phyloP scores from a whole-genome alignment of 2,113 vertebrate species.

The Ageneiosus marmoratus region DNA sequence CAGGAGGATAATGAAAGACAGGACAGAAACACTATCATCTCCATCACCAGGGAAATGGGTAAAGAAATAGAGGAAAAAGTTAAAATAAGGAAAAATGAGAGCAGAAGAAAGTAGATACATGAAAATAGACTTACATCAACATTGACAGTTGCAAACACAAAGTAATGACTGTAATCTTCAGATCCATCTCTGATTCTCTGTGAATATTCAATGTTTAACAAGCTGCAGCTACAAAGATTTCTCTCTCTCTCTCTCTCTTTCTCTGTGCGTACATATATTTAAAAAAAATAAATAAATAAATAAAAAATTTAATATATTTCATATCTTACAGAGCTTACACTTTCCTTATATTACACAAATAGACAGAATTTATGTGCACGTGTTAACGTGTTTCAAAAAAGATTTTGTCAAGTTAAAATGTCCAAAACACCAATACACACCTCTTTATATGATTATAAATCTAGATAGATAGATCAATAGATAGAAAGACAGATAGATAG shows the following conservation, averaged over 20 bases:
- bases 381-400: too few relatives aligned
- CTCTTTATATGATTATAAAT: too few relatives aligned
- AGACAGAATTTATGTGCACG: too few relatives aligned
- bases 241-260: neutral
- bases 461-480: too few relatives aligned
- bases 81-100: neutral
- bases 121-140: conserved; percentile 13
- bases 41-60: neutral
- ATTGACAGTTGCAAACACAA: conserved; percentile 26
- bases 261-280: too few relatives aligned
- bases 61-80: neutral
- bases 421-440: too few relatives aligned
- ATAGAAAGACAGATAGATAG: too few relatives aligned
- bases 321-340: too few relatives aligned
- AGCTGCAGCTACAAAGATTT: neutral
- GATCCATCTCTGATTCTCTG: neutral
- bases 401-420: too few relatives aligned
- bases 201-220: conserved; percentile 20
- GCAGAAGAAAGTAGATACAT: neutral
- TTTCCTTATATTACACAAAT: too few relatives aligned
- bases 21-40: conserved; percentile 15
- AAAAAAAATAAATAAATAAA: too few relatives aligned
- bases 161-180: conserved; percentile 27
- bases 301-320: too few relatives aligned
- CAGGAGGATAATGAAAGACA: conserved; percentile 31